Base-by-base conservation (phyloP, 2,113 vertebrate genomes). In the Alexandromys fortis region DNA sequence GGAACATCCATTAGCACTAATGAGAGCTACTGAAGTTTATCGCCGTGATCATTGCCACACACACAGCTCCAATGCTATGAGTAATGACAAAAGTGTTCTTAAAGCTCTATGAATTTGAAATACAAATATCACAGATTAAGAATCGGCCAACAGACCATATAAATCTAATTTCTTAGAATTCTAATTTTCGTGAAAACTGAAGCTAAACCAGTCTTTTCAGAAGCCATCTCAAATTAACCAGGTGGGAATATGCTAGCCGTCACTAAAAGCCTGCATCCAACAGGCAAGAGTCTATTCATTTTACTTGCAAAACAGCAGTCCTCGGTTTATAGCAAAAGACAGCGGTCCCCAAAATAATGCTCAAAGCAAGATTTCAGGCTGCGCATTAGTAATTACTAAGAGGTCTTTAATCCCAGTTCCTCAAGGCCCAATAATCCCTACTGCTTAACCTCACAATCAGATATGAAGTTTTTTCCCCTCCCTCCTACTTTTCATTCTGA, bases 121-220 rank as follows among this genome's bases (percentile, higher is more conserved):
- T 38, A 30, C 70, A 78, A 90, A 5, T 52, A 45, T 28, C 75
- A 93, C 33, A 94, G 58, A 77, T 16, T 24, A 94, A 49, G 38
- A 95, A 35, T 90, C 96, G 82, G 61, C 68, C 73, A 83, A 95
- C n/a, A 72, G 68, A 67, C 83, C 22, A 0, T 3, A 96, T 79
- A 97, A 93, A 96, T 30, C 4, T 81, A 82, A 86, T 90, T 96
- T 47, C 81, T 97, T 89, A 65, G 96, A 98, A 96, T 49, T 22
- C 85, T 90, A 96, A 81, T 92, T 73, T 93, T 79, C 92, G 35
- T n/a, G 16, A 90, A 6, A 96, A 70, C 65, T 45, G 94, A 94
- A 67, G 6, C 58, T 96, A 33, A 45, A 94, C 47, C 70, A 77
- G 76, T 79, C 42, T 92, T 92, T 82, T 83, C 63, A 5, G 89